Conservation (phyloP, 2,797 vertebrate genomes). For the Catamblyrhynchus diadema region DNA sequence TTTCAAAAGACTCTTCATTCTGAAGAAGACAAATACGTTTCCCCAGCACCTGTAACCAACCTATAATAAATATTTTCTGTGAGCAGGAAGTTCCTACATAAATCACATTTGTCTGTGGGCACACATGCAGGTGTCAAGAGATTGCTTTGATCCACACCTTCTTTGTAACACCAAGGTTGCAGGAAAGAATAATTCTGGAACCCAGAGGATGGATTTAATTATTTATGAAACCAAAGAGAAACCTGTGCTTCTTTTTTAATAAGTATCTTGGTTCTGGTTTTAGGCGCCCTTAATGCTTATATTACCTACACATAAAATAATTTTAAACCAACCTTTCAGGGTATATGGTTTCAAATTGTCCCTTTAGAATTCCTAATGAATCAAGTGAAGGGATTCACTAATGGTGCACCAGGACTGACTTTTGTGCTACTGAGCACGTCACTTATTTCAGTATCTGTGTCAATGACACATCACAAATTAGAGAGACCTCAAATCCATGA, state of each 20-base stretch:
- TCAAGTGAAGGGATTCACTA: not conserved
- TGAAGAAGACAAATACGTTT: not conserved
- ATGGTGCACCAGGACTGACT: not conserved
- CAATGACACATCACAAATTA: not conserved
- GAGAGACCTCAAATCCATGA: not conserved
- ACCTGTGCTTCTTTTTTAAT: not conserved
- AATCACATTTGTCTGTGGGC: accelerated
- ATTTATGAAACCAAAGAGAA: not conserved
- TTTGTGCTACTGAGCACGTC: accelerated
- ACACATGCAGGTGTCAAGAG: accelerated
- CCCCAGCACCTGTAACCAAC: not conserved
- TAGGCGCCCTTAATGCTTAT: not conserved
- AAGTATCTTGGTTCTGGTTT: not conserved
- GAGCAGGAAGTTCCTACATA: not conserved
- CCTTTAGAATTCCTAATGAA: not conserved
- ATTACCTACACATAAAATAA: not conserved
- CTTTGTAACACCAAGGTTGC: not conserved
- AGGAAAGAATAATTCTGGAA: not conserved
- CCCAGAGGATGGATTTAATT: not conserved
- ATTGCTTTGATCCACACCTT: not conserved
- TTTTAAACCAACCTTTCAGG: not conserved
- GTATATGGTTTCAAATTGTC: not conserved
- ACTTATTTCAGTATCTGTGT: not conserved
- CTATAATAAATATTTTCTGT: not conserved
- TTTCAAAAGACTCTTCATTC: not conserved